Evolutionary conservation across 2,797 vertebrate genomes (phyloP), one percentile per base, ranked within the genome.

Genomic region (Sebastes kiyomatsui): DNA sequence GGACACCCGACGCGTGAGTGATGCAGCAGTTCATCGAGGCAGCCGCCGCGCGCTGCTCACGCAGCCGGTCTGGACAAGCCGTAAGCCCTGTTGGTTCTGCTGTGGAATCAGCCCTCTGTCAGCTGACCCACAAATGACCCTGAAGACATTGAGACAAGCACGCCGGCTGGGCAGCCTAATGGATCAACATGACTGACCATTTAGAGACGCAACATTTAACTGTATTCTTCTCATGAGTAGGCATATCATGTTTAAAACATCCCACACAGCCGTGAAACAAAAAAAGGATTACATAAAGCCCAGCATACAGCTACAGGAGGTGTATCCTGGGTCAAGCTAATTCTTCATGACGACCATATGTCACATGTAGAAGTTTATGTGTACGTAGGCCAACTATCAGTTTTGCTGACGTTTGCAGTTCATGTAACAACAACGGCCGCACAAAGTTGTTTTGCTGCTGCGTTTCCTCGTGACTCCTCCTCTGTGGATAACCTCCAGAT

Each of bases 401-500:
- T 76, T 79, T 46, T 80, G 33, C 42, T 27, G 49, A 61, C 28
- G 42, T 22, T 35, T 58, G 33, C 35, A 49, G 9, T 32, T 72
- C 4, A 12, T 27, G 13, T 64, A 68, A 28, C 62, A 80, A 23
- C 33, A 65, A 20, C 49, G 32, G 52, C 68, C 11, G 49, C 4
- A 23, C 56, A 61, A 55, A 32, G 33, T 52, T 61, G 52, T 86
- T 83, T 70, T 32, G n/a, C 68, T 79, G 22, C 54, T 72, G 66
- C 38, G 46, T 72, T 66, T 75, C 66, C 52, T 62, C 4, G 6
- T 64, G 42, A 35, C 55, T 74, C 66, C 68, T 75, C 80, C 79
- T 67, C 75, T 72, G 81, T 75, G 75, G 25, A 83, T 79, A 73
- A 77, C 75, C 75, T 83, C 77, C 75, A 66, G 56, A 77, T 79